phyloP scores from a whole-genome alignment of 2,888 invertebrate species.

The Aphelenchoides bicaudatus region DNA sequence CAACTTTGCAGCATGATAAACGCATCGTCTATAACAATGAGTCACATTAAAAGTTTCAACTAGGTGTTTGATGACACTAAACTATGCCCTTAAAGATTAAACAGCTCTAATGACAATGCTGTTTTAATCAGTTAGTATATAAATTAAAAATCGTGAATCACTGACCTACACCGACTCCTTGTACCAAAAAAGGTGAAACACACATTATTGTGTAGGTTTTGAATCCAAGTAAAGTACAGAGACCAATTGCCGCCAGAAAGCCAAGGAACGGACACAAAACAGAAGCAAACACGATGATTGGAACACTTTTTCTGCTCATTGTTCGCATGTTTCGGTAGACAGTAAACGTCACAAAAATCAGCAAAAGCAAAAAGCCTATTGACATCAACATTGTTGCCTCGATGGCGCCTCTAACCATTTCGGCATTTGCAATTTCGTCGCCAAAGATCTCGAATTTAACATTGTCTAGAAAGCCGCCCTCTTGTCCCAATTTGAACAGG shows the following conservation, averaged over 20 bases:
- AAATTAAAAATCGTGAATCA: neutral
- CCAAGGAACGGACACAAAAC: conserved; percentile 54
- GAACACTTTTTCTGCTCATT: conserved; percentile 20
- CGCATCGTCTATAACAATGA: conserved; percentile 58
- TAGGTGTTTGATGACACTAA: conserved; percentile 41
- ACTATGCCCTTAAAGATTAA: neutral
- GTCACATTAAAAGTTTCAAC: no score
- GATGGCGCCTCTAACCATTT: conserved; percentile 58
- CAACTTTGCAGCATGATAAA: conserved; percentile 57
- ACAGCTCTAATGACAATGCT: neutral
- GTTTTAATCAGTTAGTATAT: no score
- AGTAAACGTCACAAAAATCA: conserved; percentile 44
- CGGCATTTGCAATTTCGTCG: conserved; percentile 56
- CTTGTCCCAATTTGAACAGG: conserved; percentile 44
- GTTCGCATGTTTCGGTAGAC: conserved; percentile 30
- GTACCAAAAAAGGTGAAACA: conserved; percentile 55
- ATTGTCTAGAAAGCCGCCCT: conserved; percentile 23
- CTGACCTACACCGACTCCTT: conserved; percentile 49
- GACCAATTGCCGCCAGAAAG: conserved; percentile 50
- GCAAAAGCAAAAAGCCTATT: conserved; percentile 53
- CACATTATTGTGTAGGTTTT: conserved; percentile 57
- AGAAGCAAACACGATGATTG: conserved; percentile 30
- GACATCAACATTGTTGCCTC: conserved; percentile 57
- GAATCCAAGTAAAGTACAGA: conserved; percentile 44
- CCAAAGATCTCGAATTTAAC: conserved; percentile 54